These are phyloP conservation scores for Drosophila nr. fundita DNA, from an alignment of 2,888 invertebrate species.

Conservation along the genomic window DNA sequence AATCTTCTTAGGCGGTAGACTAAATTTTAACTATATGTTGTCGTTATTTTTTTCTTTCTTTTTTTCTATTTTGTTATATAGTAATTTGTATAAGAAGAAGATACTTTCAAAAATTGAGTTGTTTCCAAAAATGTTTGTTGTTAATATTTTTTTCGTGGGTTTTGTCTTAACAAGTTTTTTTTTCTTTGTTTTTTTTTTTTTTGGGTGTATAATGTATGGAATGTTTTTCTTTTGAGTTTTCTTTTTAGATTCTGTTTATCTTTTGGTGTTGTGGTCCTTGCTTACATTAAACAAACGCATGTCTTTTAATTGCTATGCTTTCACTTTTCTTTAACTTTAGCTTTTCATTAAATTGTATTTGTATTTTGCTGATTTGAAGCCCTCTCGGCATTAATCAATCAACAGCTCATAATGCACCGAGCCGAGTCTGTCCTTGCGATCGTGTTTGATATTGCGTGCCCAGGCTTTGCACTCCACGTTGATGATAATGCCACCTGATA, in stretches of 20 bases:
- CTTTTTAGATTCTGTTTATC: conserved; percentile 4
- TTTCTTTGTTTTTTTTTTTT: not conserved
- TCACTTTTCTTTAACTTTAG: conserved; percentile 5
- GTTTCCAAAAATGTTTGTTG: conserved; percentile 46
- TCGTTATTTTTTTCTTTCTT: conserved; percentile 22
- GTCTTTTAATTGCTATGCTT: conserved; percentile 22
- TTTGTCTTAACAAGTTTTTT: conserved; percentile 10
- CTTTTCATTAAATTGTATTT: conserved; percentile 2
- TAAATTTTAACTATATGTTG: conserved; percentile 26
- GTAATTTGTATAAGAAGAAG: conserved; percentile 46
- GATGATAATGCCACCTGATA: conserved; percentile 86
- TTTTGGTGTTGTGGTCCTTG: conserved; percentile 53
- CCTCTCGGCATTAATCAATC: conserved; percentile 85
- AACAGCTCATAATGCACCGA: conserved; percentile 91
- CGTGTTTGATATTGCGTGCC: conserved; percentile 89
- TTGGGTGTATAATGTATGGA: conserved; percentile 13
- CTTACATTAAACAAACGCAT: conserved; percentile 22
- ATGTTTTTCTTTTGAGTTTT: not conserved
- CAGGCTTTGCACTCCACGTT: conserved; percentile 90
- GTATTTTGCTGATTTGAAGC: conserved; percentile 1
- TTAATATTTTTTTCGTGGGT: conserved; percentile 14
- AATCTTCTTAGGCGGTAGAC: conserved; percentile 55
- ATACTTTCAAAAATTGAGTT: conserved; percentile 47
- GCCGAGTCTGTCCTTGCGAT: conserved; percentile 89
- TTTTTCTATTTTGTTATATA: conserved; percentile 13